Base-by-base conservation (phyloP, 2,113 vertebrate species). In the Columba livia region DNA sequence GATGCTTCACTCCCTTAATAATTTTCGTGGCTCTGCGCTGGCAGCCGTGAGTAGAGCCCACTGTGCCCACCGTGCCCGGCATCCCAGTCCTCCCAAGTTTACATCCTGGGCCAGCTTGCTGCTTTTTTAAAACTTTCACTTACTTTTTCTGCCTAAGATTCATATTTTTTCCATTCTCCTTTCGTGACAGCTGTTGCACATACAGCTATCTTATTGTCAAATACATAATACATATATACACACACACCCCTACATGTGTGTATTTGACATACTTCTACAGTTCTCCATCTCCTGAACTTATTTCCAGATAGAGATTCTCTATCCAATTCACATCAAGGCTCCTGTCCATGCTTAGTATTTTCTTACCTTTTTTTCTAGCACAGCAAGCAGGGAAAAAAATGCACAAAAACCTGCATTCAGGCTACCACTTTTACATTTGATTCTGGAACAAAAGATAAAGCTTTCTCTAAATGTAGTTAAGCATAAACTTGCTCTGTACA, bases 11-110 rank as follows among this genome's bases (percentile, higher is more conserved):
- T 40, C 40, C 40, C 40, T 40, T 40, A 40, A 40, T 40, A 12
- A 40, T 40, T 40, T 40, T 40, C 40, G 13, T 40, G 40, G 40
- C 40, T 40, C 40, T 40, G 40, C 40, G 13, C 40, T 40, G 40
- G 40, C 23, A 51, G 24, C 38, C 36, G 15, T 18, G 20, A 0
- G 1, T 2, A n/a, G 9, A 29, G 7, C 50, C 34, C 1, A 1
- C 32, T 38, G 64, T 2, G 2, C 11, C 26, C 18, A 44, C 48
- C 7, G 67, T 56, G 26, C 18, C 62, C 2, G 1, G 15, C 19
- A 51, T 17, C 40, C 62, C 32, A 9, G 15, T 73, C n/a, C 44
- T 44, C 58, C 51, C 32, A 6, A 24, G 47, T 72, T 50, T 32
- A 38, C 15, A 14, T 19, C 25, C 56, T n/a, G 23, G 17, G 29